Base-by-base conservation (phyloP, 2,113 vertebrate species). In the Hystrix cristata region DNA sequence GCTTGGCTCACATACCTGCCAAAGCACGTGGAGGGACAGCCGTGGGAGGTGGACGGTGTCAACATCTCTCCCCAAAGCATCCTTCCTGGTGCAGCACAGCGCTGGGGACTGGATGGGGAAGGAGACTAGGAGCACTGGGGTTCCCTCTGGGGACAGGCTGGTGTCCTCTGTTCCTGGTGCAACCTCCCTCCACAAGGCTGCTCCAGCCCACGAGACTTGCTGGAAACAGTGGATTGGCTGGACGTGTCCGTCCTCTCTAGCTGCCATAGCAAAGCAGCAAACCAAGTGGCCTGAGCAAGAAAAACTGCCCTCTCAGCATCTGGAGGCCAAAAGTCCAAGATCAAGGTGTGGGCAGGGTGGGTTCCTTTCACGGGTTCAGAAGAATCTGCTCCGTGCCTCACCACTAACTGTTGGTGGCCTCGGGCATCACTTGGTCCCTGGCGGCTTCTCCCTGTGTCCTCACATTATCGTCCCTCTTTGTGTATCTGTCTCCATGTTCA, bases 71-170 rank as follows among this genome's bases (percentile, higher is more conserved):
- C 18, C 4, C 4, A 19, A 11, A 6, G 4, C 51, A 5, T n/a
- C 53, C 78, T 69, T 34, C 31, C 31, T 9, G 7, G 19, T 16
- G 5, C 1, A 13, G 3, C 57, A 23, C n/a, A 43, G n/a, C 34
- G 31, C 8, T 11, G 18, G 23, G 6, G 9, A 7, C 2, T 5
- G 71, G 27, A 11, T 25, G 25, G 23, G n/a, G 27, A 43, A n/a
- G n/a, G 13, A 16, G 64, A 5, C 11, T 10, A 0, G 25, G 34
- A 64, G 5, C 59, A 23, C 1, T 0, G 0, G 46, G 3, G 7
- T 9, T 31, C 59, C 23, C 46, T 25, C 69, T 16, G 6, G 2
- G 18, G 43, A 65, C 57, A 43, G 59, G 55, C 53, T 43, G 74
- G 5, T 25, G 27, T 15, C 38, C 29, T 29, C 31, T 51, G 74